These are phyloP conservation scores for Drosophila kokeensis DNA, from an alignment of 2,888 invertebrate species.

Conservation along the genomic window DNA sequence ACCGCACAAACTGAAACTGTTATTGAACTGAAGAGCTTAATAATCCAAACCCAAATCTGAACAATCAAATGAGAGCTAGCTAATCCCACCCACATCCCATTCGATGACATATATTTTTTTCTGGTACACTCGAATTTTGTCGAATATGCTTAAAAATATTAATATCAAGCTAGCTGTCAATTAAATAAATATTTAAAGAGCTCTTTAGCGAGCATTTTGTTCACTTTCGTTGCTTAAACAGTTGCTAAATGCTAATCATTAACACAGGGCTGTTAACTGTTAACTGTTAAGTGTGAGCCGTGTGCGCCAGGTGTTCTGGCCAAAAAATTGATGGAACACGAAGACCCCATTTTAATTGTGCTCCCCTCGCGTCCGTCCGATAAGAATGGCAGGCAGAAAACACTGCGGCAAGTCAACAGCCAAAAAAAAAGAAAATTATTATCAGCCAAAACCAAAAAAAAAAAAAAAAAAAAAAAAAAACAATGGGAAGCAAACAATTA, in stretches of 20 bases:
- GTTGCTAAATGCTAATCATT: slow-evolving; percentile 46
- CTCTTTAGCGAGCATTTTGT: slow-evolving; percentile 17
- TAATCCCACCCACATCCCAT: background rate
- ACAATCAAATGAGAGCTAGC: background rate
- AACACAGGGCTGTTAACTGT: slow-evolving; percentile 31
- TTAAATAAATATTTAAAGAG: slow-evolving; percentile 30
- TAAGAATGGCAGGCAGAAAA: slow-evolving; percentile 13
- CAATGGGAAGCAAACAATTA: slow-evolving; percentile 31
- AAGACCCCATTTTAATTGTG: slow-evolving; percentile 6
- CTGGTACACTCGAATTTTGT: background rate
- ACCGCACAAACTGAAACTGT: background rate
- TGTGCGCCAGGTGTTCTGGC: background rate
- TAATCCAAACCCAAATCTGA: background rate
- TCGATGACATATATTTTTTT: background rate
- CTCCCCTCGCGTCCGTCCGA: background rate
- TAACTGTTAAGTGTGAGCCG: background rate
- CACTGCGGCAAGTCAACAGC: slow-evolving; percentile 18
- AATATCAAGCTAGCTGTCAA: slow-evolving; percentile 6
- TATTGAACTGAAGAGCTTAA: background rate
- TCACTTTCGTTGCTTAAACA: slow-evolving; percentile 38
- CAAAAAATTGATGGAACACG: slow-evolving; percentile 31
- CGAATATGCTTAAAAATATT: background rate
- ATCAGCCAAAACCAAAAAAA: slow-evolving; percentile 12
- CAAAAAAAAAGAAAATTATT: background rate
- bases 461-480: background rate